Evolutionary conservation across 1,140 invertebrate species (phyloP), one percentile per base, ranked within the genome.

Genomic region (Oedothorax gibbosus): DNA sequence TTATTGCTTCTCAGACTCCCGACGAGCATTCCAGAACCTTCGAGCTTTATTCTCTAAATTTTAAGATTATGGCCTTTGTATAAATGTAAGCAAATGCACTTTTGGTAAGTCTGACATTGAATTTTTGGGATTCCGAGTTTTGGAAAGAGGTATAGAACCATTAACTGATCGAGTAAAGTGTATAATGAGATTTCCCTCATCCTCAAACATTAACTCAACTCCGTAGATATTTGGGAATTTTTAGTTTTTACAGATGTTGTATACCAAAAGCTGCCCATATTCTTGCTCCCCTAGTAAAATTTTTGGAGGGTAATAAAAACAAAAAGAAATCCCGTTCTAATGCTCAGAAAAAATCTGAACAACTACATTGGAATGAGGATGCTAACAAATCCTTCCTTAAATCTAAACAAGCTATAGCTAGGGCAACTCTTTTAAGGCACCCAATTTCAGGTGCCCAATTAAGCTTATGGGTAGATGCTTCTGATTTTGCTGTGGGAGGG

Each of bases 11-110:
- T 3, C 77, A 88, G 8, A 85, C 79, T 49, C 86, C 85, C 66
- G 86, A 89, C 9, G 87, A 89, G 14, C 91, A 92, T 78, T 87
- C 0, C 15, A 77, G n/a, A 89, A 92, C 82, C 66, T 92, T 7
- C 56, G 79, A 14, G 53, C 84, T 21, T 85, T 92, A 7, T 89
- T 92, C 51, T 18, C 86, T 12, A 81, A 88, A 6, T 86, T 92
- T 0, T 2, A 86, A 18, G 64, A 88, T 8, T 86, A 88, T 69
- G 86, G 87, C 11, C 60, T 91, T 7, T 88, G 87, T 66, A 80
- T 90, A 0, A 90, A 89, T 20, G 51, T 68, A n/a, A 73, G 64
- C 11, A 84, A 87, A 75, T 87, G 87, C 57, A 75, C 10, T 18
- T 87, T 87, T 78, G 62, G n/a, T 56, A 11, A 7, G 9, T 14